Conservation (phyloP, 1,140 invertebrate genomes). For the Brachionus manjavacas region DNA sequence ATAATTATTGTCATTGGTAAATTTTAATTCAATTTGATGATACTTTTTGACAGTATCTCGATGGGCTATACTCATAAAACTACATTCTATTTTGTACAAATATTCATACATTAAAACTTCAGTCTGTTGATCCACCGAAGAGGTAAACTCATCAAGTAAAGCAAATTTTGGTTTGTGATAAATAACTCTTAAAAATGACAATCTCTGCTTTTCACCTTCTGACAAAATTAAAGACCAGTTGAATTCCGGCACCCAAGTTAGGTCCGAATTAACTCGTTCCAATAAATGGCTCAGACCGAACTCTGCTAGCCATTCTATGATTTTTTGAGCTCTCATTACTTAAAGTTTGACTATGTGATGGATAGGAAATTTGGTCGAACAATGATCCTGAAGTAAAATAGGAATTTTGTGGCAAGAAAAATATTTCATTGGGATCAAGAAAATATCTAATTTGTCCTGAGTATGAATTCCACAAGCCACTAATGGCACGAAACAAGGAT, state of each 20-base stretch:
- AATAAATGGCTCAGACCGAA: constrained; percentile 21
- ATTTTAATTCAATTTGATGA: constrained; percentile 58
- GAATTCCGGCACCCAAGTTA: constrained; percentile 35
- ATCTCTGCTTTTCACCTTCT: constrained; percentile 64
- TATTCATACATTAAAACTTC: constrained; percentile 60
- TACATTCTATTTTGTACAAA: constrained; percentile 58
- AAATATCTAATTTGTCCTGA: constrained; percentile 49
- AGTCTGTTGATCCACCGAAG: constrained; percentile 61
- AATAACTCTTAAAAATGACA: constrained; percentile 64
- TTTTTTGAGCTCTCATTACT: not conserved
- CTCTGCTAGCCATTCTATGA: not conserved
- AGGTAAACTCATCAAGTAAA: constrained; percentile 66
- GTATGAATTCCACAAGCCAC: constrained; percentile 60
- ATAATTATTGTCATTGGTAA: constrained; percentile 44
- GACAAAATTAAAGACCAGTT: constrained; percentile 63
- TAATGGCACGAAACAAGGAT: constrained; percentile 62
- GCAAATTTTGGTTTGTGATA: constrained; percentile 61
- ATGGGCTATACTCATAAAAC: constrained; percentile 61
- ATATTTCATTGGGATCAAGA: constrained; percentile 51
- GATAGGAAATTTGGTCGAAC: constrained; percentile 60
- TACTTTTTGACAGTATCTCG: constrained; percentile 57
- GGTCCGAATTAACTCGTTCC: constrained; percentile 20
- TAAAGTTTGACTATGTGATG: constrained; percentile 8
- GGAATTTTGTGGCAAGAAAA: constrained; percentile 64
- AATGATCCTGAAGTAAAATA: constrained; percentile 63